A percentile compares a stretch with the other conserved stretches of the same genome.
Evolutionary conservation across 1,140 invertebrate species (phyloP).

Genomic region (Plodia interpunctella): DNA sequence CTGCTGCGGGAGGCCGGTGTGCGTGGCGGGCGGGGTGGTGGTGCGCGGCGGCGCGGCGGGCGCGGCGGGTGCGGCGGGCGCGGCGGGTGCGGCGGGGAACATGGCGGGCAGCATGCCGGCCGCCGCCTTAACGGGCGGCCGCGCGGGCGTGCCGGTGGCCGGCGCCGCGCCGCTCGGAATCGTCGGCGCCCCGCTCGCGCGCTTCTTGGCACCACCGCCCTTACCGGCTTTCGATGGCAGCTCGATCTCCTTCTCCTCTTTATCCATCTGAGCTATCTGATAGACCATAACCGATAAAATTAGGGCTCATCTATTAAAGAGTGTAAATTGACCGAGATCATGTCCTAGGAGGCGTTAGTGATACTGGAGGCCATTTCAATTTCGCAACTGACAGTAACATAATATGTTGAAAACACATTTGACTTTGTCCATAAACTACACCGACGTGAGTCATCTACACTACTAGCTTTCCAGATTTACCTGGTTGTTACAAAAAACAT

Average conservation of each 20-base stretch:
- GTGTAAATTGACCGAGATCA: too few species aligned
- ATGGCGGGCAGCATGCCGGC: conserved; percentile 50
- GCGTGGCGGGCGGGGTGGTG: conserved; percentile 56
- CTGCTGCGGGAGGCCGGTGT: conserved; percentile 67
- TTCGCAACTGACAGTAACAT: too few species aligned
- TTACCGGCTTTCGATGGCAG: conserved; percentile 85
- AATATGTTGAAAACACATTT: too few species aligned
- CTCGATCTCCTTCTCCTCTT: conserved; percentile 91
- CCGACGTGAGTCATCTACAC: too few species aligned
- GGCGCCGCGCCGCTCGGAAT: conserved; percentile 70
- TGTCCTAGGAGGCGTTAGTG: too few species aligned
- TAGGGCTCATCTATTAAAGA: background rate
- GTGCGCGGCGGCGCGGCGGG: conserved; percentile 52
- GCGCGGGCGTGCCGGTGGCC: conserved; percentile 68
- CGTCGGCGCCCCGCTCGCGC: conserved; percentile 32
- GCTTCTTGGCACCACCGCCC: conserved; percentile 79
- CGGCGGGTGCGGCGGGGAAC: conserved; percentile 28
- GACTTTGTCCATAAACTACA: too few species aligned
- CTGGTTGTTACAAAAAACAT: too few species aligned
- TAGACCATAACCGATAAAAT: conserved; percentile 13
- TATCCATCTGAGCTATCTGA: conserved; percentile 95
- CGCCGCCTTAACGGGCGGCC: conserved; percentile 47
- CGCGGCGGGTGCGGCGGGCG: conserved; percentile 29
- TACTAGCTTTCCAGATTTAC: too few species aligned
- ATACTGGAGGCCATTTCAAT: too few species aligned